A percentile compares a stretch with the other conserved stretches of the same genome.
Evolutionary conservation across 2,113 vertebrate species (phyloP).

Genomic region (Alligator sinensis): DNA sequence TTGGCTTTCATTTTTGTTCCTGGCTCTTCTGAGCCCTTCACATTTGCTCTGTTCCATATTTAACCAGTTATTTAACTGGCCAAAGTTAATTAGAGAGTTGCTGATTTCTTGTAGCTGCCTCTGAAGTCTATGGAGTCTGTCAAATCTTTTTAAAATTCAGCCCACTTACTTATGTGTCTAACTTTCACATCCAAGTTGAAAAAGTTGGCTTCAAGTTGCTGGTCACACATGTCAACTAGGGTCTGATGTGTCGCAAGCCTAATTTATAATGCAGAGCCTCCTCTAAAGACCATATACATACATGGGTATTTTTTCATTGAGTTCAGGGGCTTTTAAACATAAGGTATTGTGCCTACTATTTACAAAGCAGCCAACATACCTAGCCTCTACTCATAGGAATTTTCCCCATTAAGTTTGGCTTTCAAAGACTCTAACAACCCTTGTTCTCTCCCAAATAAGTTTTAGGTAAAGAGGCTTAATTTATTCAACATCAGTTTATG

Average conservation of each 20-base stretch:
- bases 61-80: background rate
- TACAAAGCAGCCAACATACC: background rate
- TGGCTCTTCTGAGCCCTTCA: background rate
- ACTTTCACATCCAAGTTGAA: background rate
- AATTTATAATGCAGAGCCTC: background rate
- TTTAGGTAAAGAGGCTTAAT: slow-evolving; percentile 6
- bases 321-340: background rate
- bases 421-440: slow-evolving; percentile 18
- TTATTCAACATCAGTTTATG: slow-evolving; percentile 33
- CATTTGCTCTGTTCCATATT: background rate
- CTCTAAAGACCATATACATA: background rate
- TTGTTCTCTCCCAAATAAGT: slow-evolving; percentile 36
- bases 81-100: background rate
- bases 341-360: background rate
- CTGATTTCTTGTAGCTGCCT: background rate
- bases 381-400: background rate
- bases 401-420: slow-evolving; percentile 29
- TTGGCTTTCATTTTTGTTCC: background rate
- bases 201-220: background rate
- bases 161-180: background rate
- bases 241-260: background rate
- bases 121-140: background rate
- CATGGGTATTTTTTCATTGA: background rate
- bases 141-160: background rate
- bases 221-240: background rate